Evolutionary conservation across 1,140 invertebrate species (phyloP).

Genomic region (Hestina assimilis): DNA sequence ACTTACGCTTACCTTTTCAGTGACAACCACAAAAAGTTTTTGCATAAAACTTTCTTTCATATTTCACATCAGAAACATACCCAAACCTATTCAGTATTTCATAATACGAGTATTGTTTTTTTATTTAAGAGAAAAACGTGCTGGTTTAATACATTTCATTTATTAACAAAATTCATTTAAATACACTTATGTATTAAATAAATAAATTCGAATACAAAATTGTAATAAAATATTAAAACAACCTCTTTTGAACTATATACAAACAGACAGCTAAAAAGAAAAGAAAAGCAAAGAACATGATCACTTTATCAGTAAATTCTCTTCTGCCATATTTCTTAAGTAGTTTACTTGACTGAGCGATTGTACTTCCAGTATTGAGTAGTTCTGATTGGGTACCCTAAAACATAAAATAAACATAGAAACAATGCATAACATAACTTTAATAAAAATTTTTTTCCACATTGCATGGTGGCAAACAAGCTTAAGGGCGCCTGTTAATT

Average conservation of each 20-base stretch:
- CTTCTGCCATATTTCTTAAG: conserved; percentile 95
- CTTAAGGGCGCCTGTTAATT: too few species aligned
- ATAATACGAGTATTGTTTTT: too few species aligned
- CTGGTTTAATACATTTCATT: not conserved
- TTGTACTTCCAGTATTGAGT: conserved; percentile 90
- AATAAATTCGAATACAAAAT: conserved; percentile 5
- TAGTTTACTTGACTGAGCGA: conserved; percentile 92
- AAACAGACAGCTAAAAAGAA: conserved; percentile 96
- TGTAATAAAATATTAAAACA: conserved; percentile 81
- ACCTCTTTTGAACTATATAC: conserved; percentile 93
- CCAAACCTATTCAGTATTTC: too few species aligned
- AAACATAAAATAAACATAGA: conserved; percentile 43
- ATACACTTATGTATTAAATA: not conserved
- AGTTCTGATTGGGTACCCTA: conserved; percentile 90
- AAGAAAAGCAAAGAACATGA: conserved; percentile 92
- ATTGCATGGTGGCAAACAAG: too few species aligned
- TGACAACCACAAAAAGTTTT: too few species aligned
- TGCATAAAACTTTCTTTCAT: too few species aligned
- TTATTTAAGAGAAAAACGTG: not conserved
- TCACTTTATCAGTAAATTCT: conserved; percentile 96
- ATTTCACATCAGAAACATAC: too few species aligned
- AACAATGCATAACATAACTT: too few species aligned
- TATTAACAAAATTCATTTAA: not conserved
- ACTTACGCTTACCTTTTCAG: too few species aligned
- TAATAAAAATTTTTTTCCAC: too few species aligned